Conservation (phyloP, 1,140 invertebrate genomes). For the Leptinotarsa lineolata region DNA sequence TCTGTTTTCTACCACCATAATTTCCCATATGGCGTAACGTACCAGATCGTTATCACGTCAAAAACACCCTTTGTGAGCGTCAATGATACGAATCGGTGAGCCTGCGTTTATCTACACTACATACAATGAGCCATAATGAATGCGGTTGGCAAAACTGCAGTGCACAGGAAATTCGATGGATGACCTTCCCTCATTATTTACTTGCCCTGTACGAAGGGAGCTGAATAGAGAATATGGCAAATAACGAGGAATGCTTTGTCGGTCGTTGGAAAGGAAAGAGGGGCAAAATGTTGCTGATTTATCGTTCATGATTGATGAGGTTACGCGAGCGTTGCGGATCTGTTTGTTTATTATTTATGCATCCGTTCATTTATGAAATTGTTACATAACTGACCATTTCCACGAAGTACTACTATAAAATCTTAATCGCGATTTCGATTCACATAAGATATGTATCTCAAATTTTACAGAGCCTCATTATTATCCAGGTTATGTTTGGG, state of each 20-base stretch:
- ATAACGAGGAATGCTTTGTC: neutral
- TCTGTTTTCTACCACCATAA: slow-evolving; percentile 11
- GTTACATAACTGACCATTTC: no score
- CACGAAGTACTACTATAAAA: no score
- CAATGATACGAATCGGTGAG: slow-evolving; percentile 31
- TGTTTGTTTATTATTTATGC: no score
- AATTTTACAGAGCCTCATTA: no score
- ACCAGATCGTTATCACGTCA: slow-evolving; percentile 27
- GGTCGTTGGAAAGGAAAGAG: no score
- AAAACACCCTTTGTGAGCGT: slow-evolving; percentile 15
- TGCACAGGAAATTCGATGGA: slow-evolving; percentile 23
- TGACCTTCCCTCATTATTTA: slow-evolving; percentile 20
- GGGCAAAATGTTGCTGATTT: no score
- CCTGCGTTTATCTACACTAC: slow-evolving; percentile 29
- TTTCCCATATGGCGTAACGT: slow-evolving; percentile 31
- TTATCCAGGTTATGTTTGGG: no score
- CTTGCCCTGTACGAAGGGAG: neutral
- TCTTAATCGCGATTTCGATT: no score
- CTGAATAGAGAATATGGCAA: neutral
- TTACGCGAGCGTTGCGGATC: no score
- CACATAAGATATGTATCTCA: no score
- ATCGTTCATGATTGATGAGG: no score
- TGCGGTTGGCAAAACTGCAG: slow-evolving; percentile 24
- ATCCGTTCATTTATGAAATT: no score
- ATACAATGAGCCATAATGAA: slow-evolving; percentile 26